Percentiles rank a stretch among this genome's conserved stretches.
Conservation (phyloP, 2,888 invertebrate species). For the Dexiosoma caninum region DNA sequence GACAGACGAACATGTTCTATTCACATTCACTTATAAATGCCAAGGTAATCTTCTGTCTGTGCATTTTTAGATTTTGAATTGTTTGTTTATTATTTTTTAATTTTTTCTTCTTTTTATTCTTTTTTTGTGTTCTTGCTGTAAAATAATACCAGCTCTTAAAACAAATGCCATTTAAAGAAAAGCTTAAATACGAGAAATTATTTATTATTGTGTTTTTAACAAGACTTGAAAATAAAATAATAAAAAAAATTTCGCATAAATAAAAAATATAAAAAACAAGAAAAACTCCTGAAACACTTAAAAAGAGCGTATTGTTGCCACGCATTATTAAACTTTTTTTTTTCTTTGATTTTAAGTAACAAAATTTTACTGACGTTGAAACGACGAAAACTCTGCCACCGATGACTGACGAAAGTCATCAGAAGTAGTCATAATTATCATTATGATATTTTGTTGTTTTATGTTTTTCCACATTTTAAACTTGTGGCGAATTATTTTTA, state of each 20-base stretch:
- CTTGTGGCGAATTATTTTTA: background rate
- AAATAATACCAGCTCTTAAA: constrained; percentile 51
- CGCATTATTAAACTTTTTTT: background rate
- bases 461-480: constrained; percentile 16
- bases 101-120: background rate
- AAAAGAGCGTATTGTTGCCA: background rate
- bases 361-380: background rate
- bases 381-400: background rate
- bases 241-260: background rate
- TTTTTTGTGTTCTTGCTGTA: constrained; percentile 27
- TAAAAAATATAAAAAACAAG: background rate
- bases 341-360: background rate
- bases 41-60: constrained; percentile 60
- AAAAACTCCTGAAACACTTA: background rate
- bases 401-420: constrained; percentile 8
- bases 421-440: constrained; percentile 5
- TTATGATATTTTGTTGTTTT: constrained; percentile 16
- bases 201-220: constrained; percentile 8
- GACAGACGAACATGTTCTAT: background rate
- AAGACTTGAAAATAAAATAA: constrained; percentile 8
- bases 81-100: constrained; percentile 7
- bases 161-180: constrained; percentile 41
- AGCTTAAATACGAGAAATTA: background rate
- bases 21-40: constrained; percentile 37
- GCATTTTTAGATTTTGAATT: constrained; percentile 28